A percentile compares a stretch with the other conserved stretches of the same genome.
Evolutionary conservation across 2,113 vertebrate species (phyloP).

Genomic region (Penelope pileata): DNA sequence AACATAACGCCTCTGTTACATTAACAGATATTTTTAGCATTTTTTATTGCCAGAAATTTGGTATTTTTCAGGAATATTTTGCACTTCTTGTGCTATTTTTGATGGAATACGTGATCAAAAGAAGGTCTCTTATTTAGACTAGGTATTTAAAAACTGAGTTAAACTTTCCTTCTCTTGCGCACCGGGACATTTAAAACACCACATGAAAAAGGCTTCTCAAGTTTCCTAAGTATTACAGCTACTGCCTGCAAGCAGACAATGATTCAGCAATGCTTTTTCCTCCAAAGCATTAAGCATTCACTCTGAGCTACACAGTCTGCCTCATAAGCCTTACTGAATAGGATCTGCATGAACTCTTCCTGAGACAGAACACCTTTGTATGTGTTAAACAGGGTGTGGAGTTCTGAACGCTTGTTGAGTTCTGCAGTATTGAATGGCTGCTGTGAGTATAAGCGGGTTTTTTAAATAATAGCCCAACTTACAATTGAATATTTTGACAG

Average conservation of each 20-base stretch:
- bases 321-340: background rate
- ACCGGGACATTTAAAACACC: constrained; percentile 15
- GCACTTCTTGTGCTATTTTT: background rate
- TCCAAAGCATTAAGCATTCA: background rate
- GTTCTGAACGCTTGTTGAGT: background rate
- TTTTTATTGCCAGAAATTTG: background rate
- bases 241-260: background rate
- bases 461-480: background rate
- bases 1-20: background rate
- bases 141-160: background rate
- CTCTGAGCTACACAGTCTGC: background rate
- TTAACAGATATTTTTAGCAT: fast-evolving
- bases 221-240: constrained; percentile 11
- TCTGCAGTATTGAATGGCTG: background rate
- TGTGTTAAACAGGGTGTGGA: background rate
- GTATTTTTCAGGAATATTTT: background rate
- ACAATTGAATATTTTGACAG: background rate
- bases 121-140: background rate
- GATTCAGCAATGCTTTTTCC: constrained; percentile 26
- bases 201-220: constrained; percentile 29
- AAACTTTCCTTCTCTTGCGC: background rate
- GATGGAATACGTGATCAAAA: background rate
- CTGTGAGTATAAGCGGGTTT: background rate
- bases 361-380: background rate
- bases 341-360: background rate